phyloP scores from a whole-genome alignment of 1,140 invertebrate species.

The Nylanderia fulva region DNA sequence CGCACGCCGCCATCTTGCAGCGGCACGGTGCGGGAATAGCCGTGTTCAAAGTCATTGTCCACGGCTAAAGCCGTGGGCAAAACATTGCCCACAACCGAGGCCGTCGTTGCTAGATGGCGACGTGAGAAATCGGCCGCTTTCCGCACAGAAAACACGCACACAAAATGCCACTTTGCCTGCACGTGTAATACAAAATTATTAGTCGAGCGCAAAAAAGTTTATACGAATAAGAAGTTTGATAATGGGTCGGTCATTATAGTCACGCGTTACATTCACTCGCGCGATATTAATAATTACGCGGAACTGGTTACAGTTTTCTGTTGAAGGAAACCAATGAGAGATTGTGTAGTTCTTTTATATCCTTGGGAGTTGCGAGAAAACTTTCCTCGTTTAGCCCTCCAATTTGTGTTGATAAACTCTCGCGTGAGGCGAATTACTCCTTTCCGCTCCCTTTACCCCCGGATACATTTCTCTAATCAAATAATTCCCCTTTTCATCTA shows the following conservation, averaged over 20 bases:
- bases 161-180: too few relatives aligned
- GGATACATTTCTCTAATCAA: slow-evolving; percentile 66
- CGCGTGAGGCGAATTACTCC: slow-evolving; percentile 62
- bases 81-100: too few relatives aligned
- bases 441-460: slow-evolving; percentile 35
- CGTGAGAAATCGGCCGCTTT: too few relatives aligned
- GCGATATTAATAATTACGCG: slow-evolving; percentile 21
- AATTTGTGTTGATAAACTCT: slow-evolving; percentile 71
- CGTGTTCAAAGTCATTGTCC: too few relatives aligned
- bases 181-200: too few relatives aligned
- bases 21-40: too few relatives aligned
- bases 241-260: slow-evolving; percentile 21
- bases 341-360: slow-evolving; percentile 7
- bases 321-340: slow-evolving; percentile 28
- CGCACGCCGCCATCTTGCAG: too few relatives aligned
- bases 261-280: slow-evolving; percentile 31
- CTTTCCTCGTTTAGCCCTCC: slow-evolving; percentile 70
- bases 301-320: background rate
- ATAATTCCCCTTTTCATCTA: slow-evolving; percentile 66
- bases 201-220: background rate
- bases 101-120: too few relatives aligned
- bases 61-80: too few relatives aligned
- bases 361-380: slow-evolving; percentile 38
- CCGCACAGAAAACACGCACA: too few relatives aligned
- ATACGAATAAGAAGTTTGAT: background rate